A percentile compares a stretch with the other conserved stretches of the same genome.
Evolutionary conservation across 2,113 vertebrate species (phyloP).

Genomic region (Brachypodius melanocephalos): DNA sequence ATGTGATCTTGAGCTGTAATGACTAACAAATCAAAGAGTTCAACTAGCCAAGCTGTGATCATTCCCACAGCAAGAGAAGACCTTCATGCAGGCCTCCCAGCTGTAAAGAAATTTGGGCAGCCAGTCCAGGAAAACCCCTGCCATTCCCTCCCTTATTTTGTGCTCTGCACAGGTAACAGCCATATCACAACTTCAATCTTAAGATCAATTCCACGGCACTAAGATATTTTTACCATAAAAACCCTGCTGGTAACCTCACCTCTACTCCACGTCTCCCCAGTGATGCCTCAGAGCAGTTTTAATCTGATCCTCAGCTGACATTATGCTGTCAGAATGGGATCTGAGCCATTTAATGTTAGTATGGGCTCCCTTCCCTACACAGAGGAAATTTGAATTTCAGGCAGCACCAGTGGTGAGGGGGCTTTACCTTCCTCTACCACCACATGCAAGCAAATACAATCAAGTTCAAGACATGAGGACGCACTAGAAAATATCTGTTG

Average conservation of each 20-base stretch:
- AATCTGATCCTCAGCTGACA: not conserved
- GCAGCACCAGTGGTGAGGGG: not conserved
- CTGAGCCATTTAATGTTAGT: not conserved
- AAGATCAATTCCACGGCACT: not conserved
- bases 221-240: not conserved
- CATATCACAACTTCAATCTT: not conserved
- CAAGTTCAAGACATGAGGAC: not conserved
- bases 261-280: not conserved
- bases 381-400: not conserved
- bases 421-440: not conserved
- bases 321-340: not conserved
- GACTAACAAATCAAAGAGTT: not conserved
- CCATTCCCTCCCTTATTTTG: not conserved
- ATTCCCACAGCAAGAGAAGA: not conserved
- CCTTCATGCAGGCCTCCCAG: not conserved
- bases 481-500: not conserved
- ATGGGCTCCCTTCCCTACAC: not conserved
- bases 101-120: not conserved
- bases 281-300: not conserved
- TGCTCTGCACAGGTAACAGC: not conserved
- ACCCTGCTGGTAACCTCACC: not conserved
- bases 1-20: constrained; percentile 26
- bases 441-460: not conserved
- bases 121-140: not conserved
- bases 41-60: not conserved